Evolutionary conservation across 1,140 invertebrate genomes (phyloP).

Genomic region (Caenorhabditis brenneri): DNA sequence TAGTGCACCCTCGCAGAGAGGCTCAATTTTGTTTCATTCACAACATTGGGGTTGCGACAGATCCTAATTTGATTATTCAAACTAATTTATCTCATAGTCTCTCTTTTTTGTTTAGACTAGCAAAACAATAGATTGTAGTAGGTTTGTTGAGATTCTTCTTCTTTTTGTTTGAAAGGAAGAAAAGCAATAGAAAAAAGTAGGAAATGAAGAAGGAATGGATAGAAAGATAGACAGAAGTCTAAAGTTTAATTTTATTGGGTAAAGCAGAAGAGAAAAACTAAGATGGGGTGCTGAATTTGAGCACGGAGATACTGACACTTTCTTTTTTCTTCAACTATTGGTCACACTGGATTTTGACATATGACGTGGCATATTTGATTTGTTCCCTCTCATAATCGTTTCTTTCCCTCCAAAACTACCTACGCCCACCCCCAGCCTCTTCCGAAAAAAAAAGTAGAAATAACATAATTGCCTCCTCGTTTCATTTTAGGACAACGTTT

Average conservation of each 20-base stretch:
- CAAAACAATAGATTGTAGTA: background rate
- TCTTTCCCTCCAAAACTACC: background rate
- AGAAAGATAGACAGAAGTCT: slow-evolving; percentile 32
- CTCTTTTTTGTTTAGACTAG: background rate
- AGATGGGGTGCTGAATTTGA: slow-evolving; percentile 26
- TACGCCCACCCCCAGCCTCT: background rate
- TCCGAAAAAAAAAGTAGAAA: background rate
- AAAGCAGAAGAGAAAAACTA: background rate
- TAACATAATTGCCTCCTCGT: slow-evolving; percentile 29
- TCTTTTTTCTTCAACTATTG: background rate
- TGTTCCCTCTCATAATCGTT: background rate
- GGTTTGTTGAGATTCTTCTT: background rate
- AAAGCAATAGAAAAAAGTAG: background rate
- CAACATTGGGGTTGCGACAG: background rate
- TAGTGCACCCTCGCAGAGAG: background rate
- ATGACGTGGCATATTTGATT: slow-evolving; percentile 3
- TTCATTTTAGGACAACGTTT: slow-evolving; percentile 27
- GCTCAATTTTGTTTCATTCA: background rate
- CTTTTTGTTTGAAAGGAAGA: background rate
- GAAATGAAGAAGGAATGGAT: slow-evolving; percentile 8
- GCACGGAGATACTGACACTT: slow-evolving; percentile 11
- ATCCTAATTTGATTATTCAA: background rate
- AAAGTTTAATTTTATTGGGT: slow-evolving; percentile 41
- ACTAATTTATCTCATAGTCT: slow-evolving; percentile 5
- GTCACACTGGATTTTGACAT: slow-evolving; percentile 18